Percentiles rank a stretch among this genome's conserved stretches.
phyloP scores from a whole-genome alignment of 1,140 invertebrate genomes.

The Drosophila sucinea region DNA sequence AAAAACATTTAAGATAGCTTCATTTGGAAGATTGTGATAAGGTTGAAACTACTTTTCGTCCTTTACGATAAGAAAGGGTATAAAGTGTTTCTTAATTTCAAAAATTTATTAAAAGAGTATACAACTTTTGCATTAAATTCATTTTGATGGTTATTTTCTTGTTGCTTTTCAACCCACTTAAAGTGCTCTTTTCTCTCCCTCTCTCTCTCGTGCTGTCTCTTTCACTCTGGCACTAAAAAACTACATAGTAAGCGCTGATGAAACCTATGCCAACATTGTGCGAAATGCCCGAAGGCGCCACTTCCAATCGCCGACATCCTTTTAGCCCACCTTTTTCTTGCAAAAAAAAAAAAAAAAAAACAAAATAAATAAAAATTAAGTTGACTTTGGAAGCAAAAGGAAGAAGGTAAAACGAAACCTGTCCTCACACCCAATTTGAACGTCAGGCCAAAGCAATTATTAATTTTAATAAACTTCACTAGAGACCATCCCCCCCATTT shows the following conservation, averaged over 20 bases:
- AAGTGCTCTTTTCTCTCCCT: neutral
- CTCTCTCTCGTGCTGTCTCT: too few relatives aligned
- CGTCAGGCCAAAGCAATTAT: constrained; percentile 64
- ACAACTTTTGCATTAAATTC: too few relatives aligned
- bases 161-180: neutral
- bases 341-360: neutral
- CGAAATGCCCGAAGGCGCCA: neutral
- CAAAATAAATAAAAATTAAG: neutral
- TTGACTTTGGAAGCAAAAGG: neutral
- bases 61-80: too few relatives aligned
- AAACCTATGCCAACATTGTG: constrained; percentile 7
- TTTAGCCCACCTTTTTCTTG: constrained; percentile 8
- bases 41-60: too few relatives aligned
- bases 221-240: neutral
- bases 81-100: too few relatives aligned
- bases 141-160: neutral
- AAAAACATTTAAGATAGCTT: too few relatives aligned
- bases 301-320: constrained; percentile 4
- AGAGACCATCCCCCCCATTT: neutral
- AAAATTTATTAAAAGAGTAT: too few relatives aligned
- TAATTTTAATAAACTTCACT: constrained; percentile 76
- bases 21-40: too few relatives aligned
- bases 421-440: constrained; percentile 30
- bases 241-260: neutral
- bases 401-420: constrained; percentile 12